These are phyloP conservation scores for Threskiornis aethiopicus DNA, from an alignment of 2,797 vertebrate genomes.

Conservation along the genomic window DNA sequence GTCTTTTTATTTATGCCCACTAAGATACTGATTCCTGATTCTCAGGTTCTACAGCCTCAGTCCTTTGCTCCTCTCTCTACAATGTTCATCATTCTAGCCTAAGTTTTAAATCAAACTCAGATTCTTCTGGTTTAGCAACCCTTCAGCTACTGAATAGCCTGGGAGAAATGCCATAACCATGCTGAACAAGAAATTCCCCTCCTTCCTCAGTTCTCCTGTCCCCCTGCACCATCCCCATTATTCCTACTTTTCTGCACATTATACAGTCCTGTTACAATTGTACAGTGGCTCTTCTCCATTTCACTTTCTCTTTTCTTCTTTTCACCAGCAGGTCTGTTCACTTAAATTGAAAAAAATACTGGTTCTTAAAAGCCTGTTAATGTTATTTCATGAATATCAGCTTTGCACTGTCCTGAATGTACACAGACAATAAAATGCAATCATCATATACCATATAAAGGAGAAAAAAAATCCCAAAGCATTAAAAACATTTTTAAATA, in stretches of 20 bases:
- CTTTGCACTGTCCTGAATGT: neutral
- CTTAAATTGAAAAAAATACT: neutral
- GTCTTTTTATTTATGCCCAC: neutral
- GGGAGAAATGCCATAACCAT: neutral
- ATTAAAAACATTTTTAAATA: neutral
- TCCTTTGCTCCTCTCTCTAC: neutral
- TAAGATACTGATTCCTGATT: neutral
- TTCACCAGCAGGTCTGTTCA: neutral
- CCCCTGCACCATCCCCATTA: fast-evolving
- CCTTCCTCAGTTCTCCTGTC: neutral
- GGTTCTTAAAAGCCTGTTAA: neutral
- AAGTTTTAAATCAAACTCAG: neutral
- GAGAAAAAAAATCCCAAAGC: neutral
- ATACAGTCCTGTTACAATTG: neutral
- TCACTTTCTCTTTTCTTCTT: neutral
- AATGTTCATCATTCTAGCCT: neutral
- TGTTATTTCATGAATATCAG: neutral
- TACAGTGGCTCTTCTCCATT: neutral
- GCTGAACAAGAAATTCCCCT: neutral
- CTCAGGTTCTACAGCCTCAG: neutral
- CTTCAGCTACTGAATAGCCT: neutral
- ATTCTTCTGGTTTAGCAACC: neutral
- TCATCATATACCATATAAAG: neutral
- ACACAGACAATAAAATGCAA: neutral
- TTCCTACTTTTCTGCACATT: neutral